These are phyloP conservation scores for Eumaeus atala DNA, from an alignment of 1,140 invertebrate genomes.

Conservation along the genomic window DNA sequence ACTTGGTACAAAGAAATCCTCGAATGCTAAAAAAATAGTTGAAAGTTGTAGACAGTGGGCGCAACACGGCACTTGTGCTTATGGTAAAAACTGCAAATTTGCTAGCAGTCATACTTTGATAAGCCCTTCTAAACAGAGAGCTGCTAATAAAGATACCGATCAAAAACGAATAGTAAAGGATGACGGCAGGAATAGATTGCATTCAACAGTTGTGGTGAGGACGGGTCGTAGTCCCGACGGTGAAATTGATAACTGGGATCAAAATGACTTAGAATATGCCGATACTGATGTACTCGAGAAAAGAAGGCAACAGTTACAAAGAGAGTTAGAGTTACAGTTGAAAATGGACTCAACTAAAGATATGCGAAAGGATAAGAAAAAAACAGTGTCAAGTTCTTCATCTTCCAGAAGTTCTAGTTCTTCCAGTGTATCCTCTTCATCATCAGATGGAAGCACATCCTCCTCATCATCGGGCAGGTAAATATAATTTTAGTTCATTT, in stretches of 20 bases:
- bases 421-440: constrained; percentile 77
- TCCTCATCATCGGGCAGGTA: constrained; percentile 75
- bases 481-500: constrained; percentile 9
- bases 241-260: constrained; percentile 84
- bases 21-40: constrained; percentile 69
- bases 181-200: constrained; percentile 78
- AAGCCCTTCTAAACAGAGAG: constrained; percentile 81
- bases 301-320: constrained; percentile 82
- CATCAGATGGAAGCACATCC: constrained; percentile 76
- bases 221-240: constrained; percentile 78
- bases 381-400: constrained; percentile 79
- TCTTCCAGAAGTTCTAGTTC: constrained; percentile 79
- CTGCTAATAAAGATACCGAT: constrained; percentile 80
- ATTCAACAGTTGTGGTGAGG: constrained; percentile 79
- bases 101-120: constrained; percentile 82
- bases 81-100: constrained; percentile 85
- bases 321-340: constrained; percentile 85
- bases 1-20: constrained; percentile 82
- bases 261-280: constrained; percentile 86
- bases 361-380: constrained; percentile 79
- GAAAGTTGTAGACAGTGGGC: constrained; percentile 85
- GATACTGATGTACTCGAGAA: constrained; percentile 87
- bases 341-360: constrained; percentile 77
- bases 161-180: constrained; percentile 76
- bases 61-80: constrained; percentile 82